Percentiles rank a stretch among this genome's conserved stretches.
These are phyloP conservation scores for Macrophya alboannulata DNA, from an alignment of 2,888 invertebrate genomes.

Conservation along the genomic window DNA sequence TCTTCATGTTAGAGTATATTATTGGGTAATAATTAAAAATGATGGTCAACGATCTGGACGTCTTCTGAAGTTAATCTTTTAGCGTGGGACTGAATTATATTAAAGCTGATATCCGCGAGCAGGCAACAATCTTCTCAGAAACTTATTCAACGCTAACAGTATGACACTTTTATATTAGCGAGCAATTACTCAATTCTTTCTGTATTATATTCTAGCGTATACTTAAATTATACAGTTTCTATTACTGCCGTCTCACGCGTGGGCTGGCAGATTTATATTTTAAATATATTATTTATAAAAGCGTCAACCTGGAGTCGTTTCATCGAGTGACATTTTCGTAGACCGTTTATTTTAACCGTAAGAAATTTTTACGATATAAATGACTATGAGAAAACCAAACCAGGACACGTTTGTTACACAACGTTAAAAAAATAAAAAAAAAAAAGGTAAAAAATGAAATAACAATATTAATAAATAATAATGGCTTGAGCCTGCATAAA, in stretches of 20 bases:
- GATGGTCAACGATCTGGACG: conserved; percentile 33
- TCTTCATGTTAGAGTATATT: neutral
- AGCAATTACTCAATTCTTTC: neutral
- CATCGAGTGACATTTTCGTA: conserved; percentile 28
- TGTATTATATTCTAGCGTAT: neutral
- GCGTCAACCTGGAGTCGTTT: conserved; percentile 16
- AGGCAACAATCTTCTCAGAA: neutral
- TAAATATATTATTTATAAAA: conserved; percentile 18
- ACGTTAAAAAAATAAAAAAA: neutral
- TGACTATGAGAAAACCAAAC: neutral
- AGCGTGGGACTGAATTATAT: conserved; percentile 15
- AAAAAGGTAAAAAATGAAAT: neutral
- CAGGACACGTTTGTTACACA: conserved; percentile 15
- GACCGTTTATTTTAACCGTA: neutral
- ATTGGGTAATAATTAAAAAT: conserved; percentile 7
- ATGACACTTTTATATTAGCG: neutral
- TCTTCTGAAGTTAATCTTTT: neutral
- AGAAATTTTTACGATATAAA: neutral
- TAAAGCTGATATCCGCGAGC: neutral
- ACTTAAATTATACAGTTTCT: neutral
- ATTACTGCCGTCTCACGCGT: conserved; percentile 4
- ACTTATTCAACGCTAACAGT: conserved; percentile 3
- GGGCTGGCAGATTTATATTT: conserved; percentile 10
- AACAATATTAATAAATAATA: neutral
- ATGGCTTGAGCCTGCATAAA: neutral